Evolutionary conservation across 2,113 vertebrate species (phyloP), one percentile per base, ranked within the genome.

Genomic region (Thinocorus orbignyianus): DNA sequence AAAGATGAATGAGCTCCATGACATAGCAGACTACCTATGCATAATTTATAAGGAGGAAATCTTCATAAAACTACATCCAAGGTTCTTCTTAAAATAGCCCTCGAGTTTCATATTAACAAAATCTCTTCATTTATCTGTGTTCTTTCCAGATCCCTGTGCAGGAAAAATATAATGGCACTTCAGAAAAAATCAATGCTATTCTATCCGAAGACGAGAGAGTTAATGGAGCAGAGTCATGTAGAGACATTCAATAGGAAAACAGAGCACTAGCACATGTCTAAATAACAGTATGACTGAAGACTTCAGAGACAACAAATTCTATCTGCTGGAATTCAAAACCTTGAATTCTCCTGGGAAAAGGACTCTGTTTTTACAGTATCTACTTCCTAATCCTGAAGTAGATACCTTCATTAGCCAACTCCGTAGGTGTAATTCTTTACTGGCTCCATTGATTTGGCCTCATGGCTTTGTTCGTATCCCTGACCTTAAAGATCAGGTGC

Each of bases 1-100:
- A 94, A 76, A 91, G 84, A 95, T 92, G 93, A 95, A 96, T 91
- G 84, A 92, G 86, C 61, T 95, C 77, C 93, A 84, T 89, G 86
- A 81, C 84, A 92, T 82, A 96, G 65, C 39, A 79, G 65, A 64
- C 73, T 91, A 84, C 25, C 18, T 68, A 68, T 97, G 65, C 70
- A 97, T 96, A 93, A 96, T 95, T 95, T 92, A 95, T 95, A 84
- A 81, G 86, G 48, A 93, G 44, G 52, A 85, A 89, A 87, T 92
- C 81, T 95, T 89, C 89, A 79, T 82, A 96, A 90, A 79, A 69
- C 65, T 89, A 28, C 17, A 44, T 81, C 73, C 94, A 96, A 87
- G 61, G 62, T 89, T 71, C 42, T 93, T 93, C 89, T 95, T 91
- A 92, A 96, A 95, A 97, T 92, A 93, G 52, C n/a, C 81, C 49